Base-by-base conservation (phyloP, 1,140 invertebrate species). In the Caerostris darwini region DNA sequence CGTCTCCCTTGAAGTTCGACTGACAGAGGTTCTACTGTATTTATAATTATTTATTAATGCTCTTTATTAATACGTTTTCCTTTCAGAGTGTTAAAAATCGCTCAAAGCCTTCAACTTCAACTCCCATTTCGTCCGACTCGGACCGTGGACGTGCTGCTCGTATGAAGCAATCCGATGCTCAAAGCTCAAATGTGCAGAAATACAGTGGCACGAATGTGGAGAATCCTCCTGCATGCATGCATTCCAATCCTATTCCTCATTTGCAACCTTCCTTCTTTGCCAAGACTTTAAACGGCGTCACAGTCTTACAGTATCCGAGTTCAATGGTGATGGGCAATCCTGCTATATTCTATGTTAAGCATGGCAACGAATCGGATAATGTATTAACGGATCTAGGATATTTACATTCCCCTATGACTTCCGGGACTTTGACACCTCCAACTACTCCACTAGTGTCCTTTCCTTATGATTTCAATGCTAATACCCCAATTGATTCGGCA, bases 221-320 rank as follows among this genome's bases (percentile, higher is more conserved):
- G 3, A 59, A 34, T 93, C 77, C 90, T n/a, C 10, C 77, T 7
- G 85, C 56, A 8, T 86, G 54, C 64, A 53, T 71, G 34, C 92
- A 93, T 87, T 82, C 92, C 3, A 56, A 53, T 58, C 92, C 92
- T 7, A 6, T 93, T 4, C 77, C 61, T 58, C 82, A 93, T 19
- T n/a, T 93, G 82, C 95, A 96, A 95, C 93, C 34, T 77, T 69
- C 50, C 19, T 61, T 95, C 69, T 85, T 90, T n/a, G 61, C 93
- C 3, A 94, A 94, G 69, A 90, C 92, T n/a, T n/a, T 94, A 19
- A 94, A 90, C 82, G 93, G 93, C 19, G 86, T 94, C 5, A 57
- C 92, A 7, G 71, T 94, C 4, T 89, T 94, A 71, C 56, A 86
- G 10, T 94, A 90, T 83, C 93, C 93, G 3, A 69, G 67, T 14